Evolutionary conservation across 2,113 vertebrate species (phyloP).

Genomic region (Passer montanus): DNA sequence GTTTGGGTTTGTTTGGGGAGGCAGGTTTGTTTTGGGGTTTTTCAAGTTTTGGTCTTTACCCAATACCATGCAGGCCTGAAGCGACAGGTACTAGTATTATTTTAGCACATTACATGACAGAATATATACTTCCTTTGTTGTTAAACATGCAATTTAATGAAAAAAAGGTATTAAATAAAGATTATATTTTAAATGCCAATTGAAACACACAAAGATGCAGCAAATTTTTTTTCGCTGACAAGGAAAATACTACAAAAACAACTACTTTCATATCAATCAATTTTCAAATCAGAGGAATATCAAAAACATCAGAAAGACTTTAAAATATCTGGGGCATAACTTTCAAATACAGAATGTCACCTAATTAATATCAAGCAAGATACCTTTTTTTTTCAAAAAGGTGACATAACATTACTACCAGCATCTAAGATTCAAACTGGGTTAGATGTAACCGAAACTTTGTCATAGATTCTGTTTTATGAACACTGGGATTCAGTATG

Average conservation of each 20-base stretch:
- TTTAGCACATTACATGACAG: neutral
- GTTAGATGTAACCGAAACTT: neutral
- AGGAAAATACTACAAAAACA: neutral
- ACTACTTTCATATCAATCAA: neutral
- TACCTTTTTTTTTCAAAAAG: neutral
- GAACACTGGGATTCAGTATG: neutral
- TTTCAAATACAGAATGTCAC: neutral
- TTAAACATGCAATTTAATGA: neutral
- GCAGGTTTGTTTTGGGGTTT: neutral
- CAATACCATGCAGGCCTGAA: neutral
- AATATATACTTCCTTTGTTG: neutral
- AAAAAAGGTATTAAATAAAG: neutral
- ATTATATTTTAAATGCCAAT: neutral
- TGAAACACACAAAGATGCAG: neutral
- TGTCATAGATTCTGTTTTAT: neutral
- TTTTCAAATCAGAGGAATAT: neutral
- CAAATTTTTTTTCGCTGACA: neutral
- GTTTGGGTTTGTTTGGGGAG: rapidly evolving
- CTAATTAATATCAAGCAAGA: neutral
- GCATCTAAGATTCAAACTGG: neutral
- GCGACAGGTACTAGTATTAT: neutral
- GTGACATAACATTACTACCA: neutral
- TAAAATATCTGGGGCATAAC: neutral
- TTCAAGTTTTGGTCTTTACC: neutral
- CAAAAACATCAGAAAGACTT: neutral